Base-by-base conservation (phyloP, 2,113 vertebrate species). In the Passer montanus region DNA sequence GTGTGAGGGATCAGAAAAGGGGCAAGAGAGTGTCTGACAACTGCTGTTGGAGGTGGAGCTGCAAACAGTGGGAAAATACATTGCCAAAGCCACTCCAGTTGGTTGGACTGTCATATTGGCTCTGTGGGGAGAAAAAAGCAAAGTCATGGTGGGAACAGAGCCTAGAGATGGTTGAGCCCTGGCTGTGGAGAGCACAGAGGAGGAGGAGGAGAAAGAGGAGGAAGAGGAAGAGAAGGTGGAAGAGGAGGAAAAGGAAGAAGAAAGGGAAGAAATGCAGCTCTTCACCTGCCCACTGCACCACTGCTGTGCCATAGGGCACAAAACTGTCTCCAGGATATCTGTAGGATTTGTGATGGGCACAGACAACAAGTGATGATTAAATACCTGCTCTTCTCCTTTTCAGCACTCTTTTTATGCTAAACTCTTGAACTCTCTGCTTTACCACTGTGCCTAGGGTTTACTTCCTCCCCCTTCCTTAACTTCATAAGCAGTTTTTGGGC, bases 231-330 rank as follows among this genome's bases (percentile, higher is more conserved):
- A 75, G 44, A 21, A 67, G 24, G 7, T 24, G 26, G 20, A 31
- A 7, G 14, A 77, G 20, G 12, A 58, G 15, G 41, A 66, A 30
- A 14, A 9, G n/a, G 33, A 19, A 15, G 15, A 74, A 8, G 30
- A 63, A 59, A 67, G 41, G 35, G 49, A 78, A 68, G 62, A 80
- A 82, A 56, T 0, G 5, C 9, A 59, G 68, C 13, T 4, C 13
- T 75, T 44, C 2, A 5, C 16, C 66, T 73, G n/a, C 37, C 66
- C n/a, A 7, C 31, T 82, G 44, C 31, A 28, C 20, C 2, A 4
- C 19, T 0, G 0, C 31, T 4, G 0, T 16, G 22, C 26, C 1
- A 0, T 11, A 66, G 50, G 41, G 20, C 22, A 53, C 39, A 58
- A 55, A 81, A 13, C 0, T 0, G 18, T 37, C 52, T 56, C 31